Base-by-base conservation (phyloP, 2,113 vertebrate species). In the Dasyurus viverrinus region DNA sequence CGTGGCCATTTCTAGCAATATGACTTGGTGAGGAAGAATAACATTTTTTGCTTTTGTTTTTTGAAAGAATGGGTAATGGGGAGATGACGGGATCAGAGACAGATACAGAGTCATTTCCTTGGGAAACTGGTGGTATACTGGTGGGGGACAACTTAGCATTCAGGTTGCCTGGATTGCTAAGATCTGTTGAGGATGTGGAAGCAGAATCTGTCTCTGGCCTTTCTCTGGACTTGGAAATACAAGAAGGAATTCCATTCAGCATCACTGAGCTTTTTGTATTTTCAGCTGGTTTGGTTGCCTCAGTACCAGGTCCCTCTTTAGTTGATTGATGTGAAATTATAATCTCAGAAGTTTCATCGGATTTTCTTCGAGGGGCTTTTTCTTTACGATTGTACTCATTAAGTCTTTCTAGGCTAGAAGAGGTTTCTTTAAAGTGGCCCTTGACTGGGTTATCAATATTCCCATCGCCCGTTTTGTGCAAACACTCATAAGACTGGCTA, bases 401-500 rank as follows among this genome's bases (percentile, higher is more conserved):
- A 90, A 97, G 96, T 93, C 97, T 98, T 92, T 96, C 97, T 89
- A 98, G 92, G 93, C 97, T 98, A 93, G 98, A 91, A 9, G 98
- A 89, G 89, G 97, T 98, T 96, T 98, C 98, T 95, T 98, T 98
- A 47, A 98, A 97, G 94, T 97, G 98, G 93, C 97, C 97, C 89
- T 95, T 98, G 94, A 97, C 97, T 93, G 96, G 89, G 68, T 96
- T 98, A 7, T 98, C 98, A 36, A 98, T 95, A 96, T 98, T 98
- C 89, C 96, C 98, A 2, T 96, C 95, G 8, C 97, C 98, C 95
- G 98, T 98, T 92, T 96, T 98, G 98, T 99, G 98, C 90, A 99
- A 98, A 95, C 98, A 99, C 89, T 99, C 99, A 0, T 98, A 99
- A 8, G 99, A 99, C 97, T 99, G 99, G 53, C 99, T 99, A 89